Conservation (phyloP, 2,888 invertebrate species). For the Lydus trimaculatus region DNA sequence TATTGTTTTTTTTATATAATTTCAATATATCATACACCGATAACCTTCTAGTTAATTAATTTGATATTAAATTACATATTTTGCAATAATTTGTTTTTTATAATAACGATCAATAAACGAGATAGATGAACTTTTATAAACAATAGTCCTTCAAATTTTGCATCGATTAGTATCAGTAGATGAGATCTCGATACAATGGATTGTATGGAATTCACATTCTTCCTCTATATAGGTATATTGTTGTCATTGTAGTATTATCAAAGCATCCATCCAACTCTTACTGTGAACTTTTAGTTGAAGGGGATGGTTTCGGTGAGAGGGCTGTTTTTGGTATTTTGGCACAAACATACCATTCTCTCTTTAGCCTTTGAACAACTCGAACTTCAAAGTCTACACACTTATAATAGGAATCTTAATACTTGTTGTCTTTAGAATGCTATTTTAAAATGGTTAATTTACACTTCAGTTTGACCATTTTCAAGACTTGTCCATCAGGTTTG, state of each 20-base stretch:
- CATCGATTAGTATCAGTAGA: constrained; percentile 30
- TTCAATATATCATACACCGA: background rate
- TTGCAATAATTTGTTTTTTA: background rate
- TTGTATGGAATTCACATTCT: constrained; percentile 34
- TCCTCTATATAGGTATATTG: too few species aligned
- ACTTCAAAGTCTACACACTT: constrained; percentile 45
- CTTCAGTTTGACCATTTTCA: constrained; percentile 18
- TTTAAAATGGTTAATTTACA: constrained; percentile 47
- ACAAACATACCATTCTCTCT: background rate
- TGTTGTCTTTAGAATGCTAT: constrained; percentile 50
- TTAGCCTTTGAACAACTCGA: constrained; percentile 44
- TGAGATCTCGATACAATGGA: constrained; percentile 25
- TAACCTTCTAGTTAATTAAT: background rate
- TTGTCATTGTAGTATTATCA: constrained; percentile 42
- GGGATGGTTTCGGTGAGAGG: background rate
- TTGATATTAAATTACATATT: background rate
- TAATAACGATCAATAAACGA: too few species aligned
- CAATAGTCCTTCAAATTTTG: constrained; percentile 28
- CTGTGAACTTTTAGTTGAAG: constrained; percentile 23
- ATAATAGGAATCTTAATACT: constrained; percentile 50
- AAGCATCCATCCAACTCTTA: constrained; percentile 30
- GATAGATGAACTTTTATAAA: constrained; percentile 20
- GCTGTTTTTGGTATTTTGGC: background rate
- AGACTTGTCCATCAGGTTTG: too few species aligned
- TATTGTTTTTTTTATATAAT: background rate